Evolutionary conservation across 2,113 vertebrate genomes (phyloP), one percentile per base, ranked within the genome.

Genomic region (Corythoichthys haematopterus): DNA sequence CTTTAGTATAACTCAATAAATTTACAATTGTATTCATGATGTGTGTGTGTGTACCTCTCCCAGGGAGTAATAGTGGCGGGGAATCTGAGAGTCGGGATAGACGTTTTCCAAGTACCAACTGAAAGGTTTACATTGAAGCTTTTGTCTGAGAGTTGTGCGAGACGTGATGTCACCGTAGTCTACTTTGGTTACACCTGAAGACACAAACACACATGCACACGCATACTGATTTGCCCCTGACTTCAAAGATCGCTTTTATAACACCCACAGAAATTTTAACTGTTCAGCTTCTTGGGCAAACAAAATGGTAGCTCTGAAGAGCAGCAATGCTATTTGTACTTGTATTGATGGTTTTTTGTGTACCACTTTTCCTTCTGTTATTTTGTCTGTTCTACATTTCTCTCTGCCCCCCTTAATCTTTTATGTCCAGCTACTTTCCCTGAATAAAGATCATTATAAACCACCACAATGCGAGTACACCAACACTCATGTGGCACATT

Each of bases 31-130:
- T 43, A 16, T 69, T 47, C 51, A 8, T 64, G 20, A 37, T 35
- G 73, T 55, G 70, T 53, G 53, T 35, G 57, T 50, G 65, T 35
- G 53, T 58, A 99, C 97, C 97, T 99, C 97, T 93, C 97, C 97
- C 76, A 99, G 86, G 70, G 97, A 99, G 90, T 95, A 99, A 84
- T 98, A 99, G 87, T 98, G 97, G 28, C 96, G 92, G 77, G 97
- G 97, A 87, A 99, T 99, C 90, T 99, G 97, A 40, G 97, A 99
- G 91, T 99, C 96, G 0, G 97, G 97, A 89, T 99, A 99, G 85
- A 99, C 93, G 75, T 93, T 96, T 88, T 99, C 97, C 68, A 99
- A 89, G 89, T 96, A 99, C 97, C 97, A 99, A 65, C 95, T 96
- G 90, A 99, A 99, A 61, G 97, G 97, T 84, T 92, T 97, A 90